These are phyloP conservation scores for Drosophila leontia DNA, from an alignment of 1,140 invertebrate species.

Conservation along the genomic window DNA sequence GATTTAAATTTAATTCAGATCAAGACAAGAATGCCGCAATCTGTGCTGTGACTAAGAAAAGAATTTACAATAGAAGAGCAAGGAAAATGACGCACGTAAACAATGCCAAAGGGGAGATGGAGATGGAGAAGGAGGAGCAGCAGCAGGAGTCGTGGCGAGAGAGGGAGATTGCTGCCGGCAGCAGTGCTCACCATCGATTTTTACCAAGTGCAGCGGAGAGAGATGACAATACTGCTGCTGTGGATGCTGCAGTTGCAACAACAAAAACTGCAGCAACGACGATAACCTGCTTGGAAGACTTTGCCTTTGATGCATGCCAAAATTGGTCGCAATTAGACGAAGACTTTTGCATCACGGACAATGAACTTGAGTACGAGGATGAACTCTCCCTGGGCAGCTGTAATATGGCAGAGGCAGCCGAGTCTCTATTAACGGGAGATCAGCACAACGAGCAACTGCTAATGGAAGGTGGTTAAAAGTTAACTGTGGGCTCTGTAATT, in stretches of 20 bases:
- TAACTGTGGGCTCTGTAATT: constrained; percentile 4
- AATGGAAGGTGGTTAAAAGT: constrained; percentile 69
- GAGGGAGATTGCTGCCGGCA: constrained; percentile 59
- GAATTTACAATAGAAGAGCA: constrained; percentile 23
- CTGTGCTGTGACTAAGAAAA: constrained; percentile 45
- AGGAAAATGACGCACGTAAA: constrained; percentile 74
- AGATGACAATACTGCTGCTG: constrained; percentile 4
- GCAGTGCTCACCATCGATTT: constrained; percentile 66
- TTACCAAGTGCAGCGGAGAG: constrained; percentile 46
- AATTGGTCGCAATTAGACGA: constrained; percentile 48
- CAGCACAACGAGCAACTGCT: constrained; percentile 76
- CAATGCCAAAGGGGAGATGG: constrained; percentile 48
- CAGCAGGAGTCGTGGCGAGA: constrained; percentile 11
- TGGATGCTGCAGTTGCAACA: constrained; percentile 34
- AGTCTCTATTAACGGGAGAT: constrained; percentile 35
- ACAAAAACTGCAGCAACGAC: constrained; percentile 1
- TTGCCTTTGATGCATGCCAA: constrained; percentile 64
- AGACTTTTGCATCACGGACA: constrained; percentile 68
- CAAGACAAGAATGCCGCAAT: constrained; percentile 33
- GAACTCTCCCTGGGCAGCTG: constrained; percentile 45
- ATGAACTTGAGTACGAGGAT: constrained; percentile 80
- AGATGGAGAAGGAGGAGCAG: constrained; percentile 13
- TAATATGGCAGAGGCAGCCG: constrained; percentile 14
- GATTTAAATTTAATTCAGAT: constrained; percentile 38
- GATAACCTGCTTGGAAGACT: constrained; percentile 59